Conservation (phyloP, 2,797 vertebrate species). For the Philypnodon macrostomus region DNA sequence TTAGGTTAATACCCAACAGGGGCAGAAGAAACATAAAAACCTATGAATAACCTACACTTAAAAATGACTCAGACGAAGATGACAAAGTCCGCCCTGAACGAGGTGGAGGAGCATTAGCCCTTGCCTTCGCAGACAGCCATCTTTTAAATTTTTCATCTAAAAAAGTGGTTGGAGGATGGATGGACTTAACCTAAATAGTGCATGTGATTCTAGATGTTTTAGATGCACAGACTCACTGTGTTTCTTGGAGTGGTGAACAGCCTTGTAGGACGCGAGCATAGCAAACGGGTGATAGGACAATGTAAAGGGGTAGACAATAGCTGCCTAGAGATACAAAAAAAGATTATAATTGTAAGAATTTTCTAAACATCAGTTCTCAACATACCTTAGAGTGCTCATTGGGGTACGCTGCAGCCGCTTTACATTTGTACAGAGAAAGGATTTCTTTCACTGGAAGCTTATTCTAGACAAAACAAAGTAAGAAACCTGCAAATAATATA, state of each 20-base stretch:
- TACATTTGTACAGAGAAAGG: constrained; percentile 80
- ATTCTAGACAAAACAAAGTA: constrained; percentile 76
- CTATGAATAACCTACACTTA: constrained; percentile 50
- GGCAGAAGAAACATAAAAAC: constrained; percentile 28
- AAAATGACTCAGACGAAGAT: constrained; percentile 60
- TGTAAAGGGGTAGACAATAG: constrained; percentile 73
- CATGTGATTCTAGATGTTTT: too few species aligned
- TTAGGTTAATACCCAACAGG: constrained; percentile 25
- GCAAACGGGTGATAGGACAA: constrained; percentile 85
- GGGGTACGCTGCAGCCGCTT: constrained; percentile 57
- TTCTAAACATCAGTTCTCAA: background rate
- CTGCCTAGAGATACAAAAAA: constrained; percentile 44
- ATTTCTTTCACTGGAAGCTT: constrained; percentile 83
- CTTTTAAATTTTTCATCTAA: constrained; percentile 67
- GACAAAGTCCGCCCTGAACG: constrained; percentile 40
- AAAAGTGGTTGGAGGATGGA: background rate
- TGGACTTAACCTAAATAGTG: background rate
- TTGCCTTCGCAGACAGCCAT: constrained; percentile 63
- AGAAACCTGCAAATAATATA: too few species aligned
- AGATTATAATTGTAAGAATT: background rate
- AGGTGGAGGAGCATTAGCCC: constrained; percentile 8
- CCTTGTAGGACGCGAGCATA: constrained; percentile 83
- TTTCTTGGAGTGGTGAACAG: constrained; percentile 75
- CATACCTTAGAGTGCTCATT: constrained; percentile 72
- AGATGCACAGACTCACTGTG: constrained; percentile 69